Evolutionary conservation across 2,888 invertebrate species (phyloP).

Genomic region (Trichogramma evanescens): DNA sequence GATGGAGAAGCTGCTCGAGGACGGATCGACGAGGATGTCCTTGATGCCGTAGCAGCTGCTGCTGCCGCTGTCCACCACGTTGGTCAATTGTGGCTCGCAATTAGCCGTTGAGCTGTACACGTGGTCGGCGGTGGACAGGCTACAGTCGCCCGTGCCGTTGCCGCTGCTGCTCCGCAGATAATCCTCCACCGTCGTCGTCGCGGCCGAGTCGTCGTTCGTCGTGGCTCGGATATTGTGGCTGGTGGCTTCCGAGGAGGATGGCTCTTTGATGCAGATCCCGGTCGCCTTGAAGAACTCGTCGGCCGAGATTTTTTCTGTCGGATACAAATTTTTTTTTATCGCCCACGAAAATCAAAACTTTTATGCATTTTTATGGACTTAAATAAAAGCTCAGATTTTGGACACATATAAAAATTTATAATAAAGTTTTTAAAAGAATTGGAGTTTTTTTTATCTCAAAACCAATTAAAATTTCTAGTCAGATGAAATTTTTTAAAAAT

Average conservation of each 20-base stretch:
- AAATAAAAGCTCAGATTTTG: no score
- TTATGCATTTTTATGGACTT: no score
- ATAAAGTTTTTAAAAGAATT: no score
- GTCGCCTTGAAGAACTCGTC: conserved; percentile 23
- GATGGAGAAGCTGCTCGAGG: conserved; percentile 14
- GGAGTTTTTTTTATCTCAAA: no score
- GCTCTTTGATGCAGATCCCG: conserved; percentile 19
- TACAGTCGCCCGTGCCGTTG: no score
- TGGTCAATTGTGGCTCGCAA: conserved; percentile 2
- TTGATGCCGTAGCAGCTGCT: conserved; percentile 15
- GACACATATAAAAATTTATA: no score
- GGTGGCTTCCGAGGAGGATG: conserved; percentile 6
- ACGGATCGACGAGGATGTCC: background rate
- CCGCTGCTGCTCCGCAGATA: conserved; percentile 13
- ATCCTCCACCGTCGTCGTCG: background rate
- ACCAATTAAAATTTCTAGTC: no score
- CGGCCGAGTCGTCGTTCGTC: background rate
- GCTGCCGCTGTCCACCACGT: conserved; percentile 14
- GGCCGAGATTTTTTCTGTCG: conserved; percentile 22
- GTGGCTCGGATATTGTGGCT: conserved; percentile 5
- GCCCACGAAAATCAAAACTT: no score
- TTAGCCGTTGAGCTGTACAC: conserved; percentile 15
- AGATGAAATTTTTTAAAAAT: no score
- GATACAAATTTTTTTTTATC: background rate
- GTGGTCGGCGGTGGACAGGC: conserved; percentile 5